Conservation (phyloP, 2,113 vertebrate genomes). For the Perca schrenkii region DNA sequence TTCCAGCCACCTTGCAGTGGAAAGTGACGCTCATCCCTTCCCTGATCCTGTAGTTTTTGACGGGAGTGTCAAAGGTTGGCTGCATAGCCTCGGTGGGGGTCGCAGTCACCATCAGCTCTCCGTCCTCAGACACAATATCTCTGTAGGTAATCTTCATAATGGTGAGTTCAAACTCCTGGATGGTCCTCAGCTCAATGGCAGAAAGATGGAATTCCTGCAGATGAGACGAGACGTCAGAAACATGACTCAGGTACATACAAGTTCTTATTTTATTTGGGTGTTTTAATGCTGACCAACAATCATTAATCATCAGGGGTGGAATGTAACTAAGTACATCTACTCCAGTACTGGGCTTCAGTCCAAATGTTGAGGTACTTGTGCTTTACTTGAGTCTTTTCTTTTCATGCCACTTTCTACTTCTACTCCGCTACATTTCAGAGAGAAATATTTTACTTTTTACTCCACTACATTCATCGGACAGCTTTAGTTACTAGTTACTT, state of each 20-base stretch:
- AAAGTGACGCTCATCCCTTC: conserved; percentile 97
- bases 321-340: no score
- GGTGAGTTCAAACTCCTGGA: conserved; percentile 93
- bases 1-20: conserved; percentile 93
- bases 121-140: conserved; percentile 93
- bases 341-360: no score
- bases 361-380: no score
- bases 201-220: conserved; percentile 94
- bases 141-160: conserved; percentile 93
- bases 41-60: conserved; percentile 95
- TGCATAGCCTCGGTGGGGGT: conserved; percentile 87
- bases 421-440: no score
- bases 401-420: no score
- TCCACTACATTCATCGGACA: no score
- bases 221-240: not conserved
- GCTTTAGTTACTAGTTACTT: no score
- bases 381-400: no score
- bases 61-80: conserved; percentile 89
- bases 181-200: conserved; percentile 92
- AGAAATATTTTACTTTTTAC: no score
- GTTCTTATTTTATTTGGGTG: not conserved
- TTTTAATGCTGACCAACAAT: not conserved
- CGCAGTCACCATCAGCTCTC: conserved; percentile 90
- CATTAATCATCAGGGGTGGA: no score
- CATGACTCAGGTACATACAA: not conserved